Evolutionary conservation across 1,140 invertebrate genomes (phyloP), one percentile per base, ranked within the genome.

Genomic region (Antheraea mylitta): DNA sequence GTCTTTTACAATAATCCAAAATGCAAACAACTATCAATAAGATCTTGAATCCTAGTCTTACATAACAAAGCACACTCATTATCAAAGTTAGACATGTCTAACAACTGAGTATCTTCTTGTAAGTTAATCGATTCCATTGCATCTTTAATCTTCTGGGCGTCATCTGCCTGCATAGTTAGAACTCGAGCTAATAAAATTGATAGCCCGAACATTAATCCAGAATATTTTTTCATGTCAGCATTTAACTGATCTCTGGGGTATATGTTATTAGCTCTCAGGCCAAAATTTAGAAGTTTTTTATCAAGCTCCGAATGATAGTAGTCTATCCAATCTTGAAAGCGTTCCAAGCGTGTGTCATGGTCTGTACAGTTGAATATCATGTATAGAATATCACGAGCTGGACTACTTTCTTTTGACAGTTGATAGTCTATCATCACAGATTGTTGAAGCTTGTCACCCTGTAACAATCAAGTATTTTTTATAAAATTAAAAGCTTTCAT

Each of bases 321-420:
- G 22, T 79, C 76, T 3, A 81, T 68, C 80, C 80, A 81, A 19
- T 77, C 70, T 5, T 76, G 2, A 37, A 67, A 81, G 38, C 76
- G 58, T 11, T 75, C 67, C 0, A 48, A 45, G 11, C 38, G 38
- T 42, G 38, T 42, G 0, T 42, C 7, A 10, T 74, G 60, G 65
- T 77, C 74, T n/a, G 76, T 78, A 58, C 73, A 78, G 64, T 72
- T 76, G 18, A 77, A 76, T n/a, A 74, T 77, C 5, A 76, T 58
- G 18, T 77, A 75, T 10, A 73, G 58, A 0, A 81, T 37, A 58
- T 81, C 79, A 10, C 30, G 37, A 0, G 61, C 74, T 7, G 77
- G 77, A 7, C 22, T 69, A 18, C 53, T 67, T 8, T 70, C 65
- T 16, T 58, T 65, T 0, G 74, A 64, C 16, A 75, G 18, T 4